Conservation (phyloP, 2,113 vertebrate species). For the Cyanistes caeruleus region DNA sequence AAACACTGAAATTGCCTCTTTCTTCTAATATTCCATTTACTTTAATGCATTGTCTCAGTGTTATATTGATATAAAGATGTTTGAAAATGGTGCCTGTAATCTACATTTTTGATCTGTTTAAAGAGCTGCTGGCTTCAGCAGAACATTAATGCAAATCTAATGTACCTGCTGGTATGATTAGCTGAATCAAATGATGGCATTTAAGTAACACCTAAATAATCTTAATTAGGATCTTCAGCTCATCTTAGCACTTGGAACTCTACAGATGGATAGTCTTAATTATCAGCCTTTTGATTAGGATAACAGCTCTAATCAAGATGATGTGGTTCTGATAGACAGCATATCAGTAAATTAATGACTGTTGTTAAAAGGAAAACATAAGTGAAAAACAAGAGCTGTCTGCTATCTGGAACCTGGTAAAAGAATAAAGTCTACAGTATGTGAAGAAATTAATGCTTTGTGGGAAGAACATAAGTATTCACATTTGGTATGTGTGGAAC, state of each 20-base stretch:
- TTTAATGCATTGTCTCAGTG: constrained; percentile 67
- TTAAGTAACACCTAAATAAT: constrained; percentile 87
- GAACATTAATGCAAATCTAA: constrained; percentile 85
- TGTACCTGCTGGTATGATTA: constrained; percentile 87
- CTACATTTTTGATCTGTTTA: constrained; percentile 77
- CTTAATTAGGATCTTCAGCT: constrained; percentile 86
- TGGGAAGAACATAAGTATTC: constrained; percentile 47
- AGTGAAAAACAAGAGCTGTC: constrained; percentile 67
- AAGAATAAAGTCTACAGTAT: constrained; percentile 46
- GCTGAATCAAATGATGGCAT: constrained; percentile 85
- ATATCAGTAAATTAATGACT: constrained; percentile 84
- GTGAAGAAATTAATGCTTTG: constrained; percentile 29
- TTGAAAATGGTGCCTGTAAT: constrained; percentile 72
- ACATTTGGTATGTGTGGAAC: constrained; percentile 63
- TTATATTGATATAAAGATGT: constrained; percentile 68
- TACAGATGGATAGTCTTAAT: constrained; percentile 86
- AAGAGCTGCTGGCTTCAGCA: constrained; percentile 79
- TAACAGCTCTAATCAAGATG: constrained; percentile 86
- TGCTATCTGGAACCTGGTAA: constrained; percentile 58
- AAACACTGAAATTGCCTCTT: constrained; percentile 32
- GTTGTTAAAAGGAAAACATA: constrained; percentile 74
- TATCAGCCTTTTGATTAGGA: constrained; percentile 87
- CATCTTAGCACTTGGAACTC: constrained; percentile 82
- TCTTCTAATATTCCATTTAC: constrained; percentile 33
- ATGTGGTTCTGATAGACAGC: constrained; percentile 81